These are phyloP conservation scores for Clarias batrachus DNA, from an alignment of 2,113 vertebrate genomes.

Conservation along the genomic window DNA sequence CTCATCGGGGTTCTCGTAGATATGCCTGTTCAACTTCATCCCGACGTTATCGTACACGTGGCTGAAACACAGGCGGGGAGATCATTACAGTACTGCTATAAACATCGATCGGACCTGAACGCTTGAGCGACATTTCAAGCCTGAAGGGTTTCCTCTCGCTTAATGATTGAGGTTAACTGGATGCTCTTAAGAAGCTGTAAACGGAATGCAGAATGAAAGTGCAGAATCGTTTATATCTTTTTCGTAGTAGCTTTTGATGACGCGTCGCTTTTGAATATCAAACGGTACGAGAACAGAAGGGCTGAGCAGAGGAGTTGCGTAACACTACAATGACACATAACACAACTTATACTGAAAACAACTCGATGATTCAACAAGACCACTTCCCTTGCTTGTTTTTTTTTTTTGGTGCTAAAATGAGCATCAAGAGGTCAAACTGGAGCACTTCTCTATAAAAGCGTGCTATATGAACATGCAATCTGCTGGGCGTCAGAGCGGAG, in stretches of 20 bases:
- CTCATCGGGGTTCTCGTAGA: constrained; percentile 71
- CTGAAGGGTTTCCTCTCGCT: not conserved
- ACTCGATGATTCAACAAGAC: constrained; percentile 2
- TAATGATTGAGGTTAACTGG: not conserved
- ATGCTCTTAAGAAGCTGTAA: not conserved
- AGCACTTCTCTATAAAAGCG: not conserved
- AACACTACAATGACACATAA: constrained; percentile 8
- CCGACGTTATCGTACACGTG: constrained; percentile 69
- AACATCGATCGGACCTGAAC: not conserved
- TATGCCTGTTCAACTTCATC: constrained; percentile 59
- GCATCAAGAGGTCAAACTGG: not conserved
- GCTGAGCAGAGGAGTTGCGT: constrained; percentile 10
- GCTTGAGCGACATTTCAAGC: not conserved
- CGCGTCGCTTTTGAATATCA: not conserved
- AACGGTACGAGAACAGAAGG: not conserved
- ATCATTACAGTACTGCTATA: not conserved
- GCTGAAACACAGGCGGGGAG: constrained; percentile 53
- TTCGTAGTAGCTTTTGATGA: not conserved
- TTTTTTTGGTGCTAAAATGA: constrained; percentile 19
- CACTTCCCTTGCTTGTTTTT: not conserved
- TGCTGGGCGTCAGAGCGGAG: not conserved
- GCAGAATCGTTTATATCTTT: not conserved
- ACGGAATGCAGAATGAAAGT: not conserved
- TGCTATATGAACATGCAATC: constrained; percentile 1
- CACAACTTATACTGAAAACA: constrained; percentile 23